Percentiles rank a stretch among this genome's conserved stretches.
phyloP scores from a whole-genome alignment of 2,113 vertebrate species.

The Cochlearius cochlearius region DNA sequence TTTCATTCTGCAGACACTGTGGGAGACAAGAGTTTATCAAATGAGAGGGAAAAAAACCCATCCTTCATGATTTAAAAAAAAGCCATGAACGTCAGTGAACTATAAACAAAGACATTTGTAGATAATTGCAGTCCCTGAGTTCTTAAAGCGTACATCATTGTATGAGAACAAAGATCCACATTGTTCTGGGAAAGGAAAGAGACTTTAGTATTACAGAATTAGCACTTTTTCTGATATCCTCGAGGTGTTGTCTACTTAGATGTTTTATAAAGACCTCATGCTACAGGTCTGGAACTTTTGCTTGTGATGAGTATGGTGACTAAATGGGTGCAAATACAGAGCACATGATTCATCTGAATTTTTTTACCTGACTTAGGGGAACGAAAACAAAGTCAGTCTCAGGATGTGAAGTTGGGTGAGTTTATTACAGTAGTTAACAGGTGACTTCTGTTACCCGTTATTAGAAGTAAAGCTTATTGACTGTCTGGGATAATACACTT shows the following conservation, averaged over 20 bases:
- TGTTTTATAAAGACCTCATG: not conserved
- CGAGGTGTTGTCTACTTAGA: not conserved
- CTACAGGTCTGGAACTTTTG: not conserved
- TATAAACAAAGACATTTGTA: not conserved
- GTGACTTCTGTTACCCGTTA: not conserved
- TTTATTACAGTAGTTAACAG: not conserved
- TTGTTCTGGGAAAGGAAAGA: not conserved
- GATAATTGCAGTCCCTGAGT: not conserved
- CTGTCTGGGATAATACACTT: not conserved
- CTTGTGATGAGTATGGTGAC: not conserved
- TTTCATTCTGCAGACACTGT: not conserved
- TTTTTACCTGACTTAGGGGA: not conserved
- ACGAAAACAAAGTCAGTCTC: not conserved
- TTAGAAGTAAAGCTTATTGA: not conserved
- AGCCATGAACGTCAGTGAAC: not conserved
- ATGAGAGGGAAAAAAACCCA: not conserved
- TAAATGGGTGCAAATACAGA: not conserved
- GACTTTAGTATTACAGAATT: not conserved
- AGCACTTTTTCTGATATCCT: not conserved
- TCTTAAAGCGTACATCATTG: not conserved
- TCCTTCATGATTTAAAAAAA: not conserved
- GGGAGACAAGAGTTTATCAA: not conserved
- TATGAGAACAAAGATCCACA: not conserved
- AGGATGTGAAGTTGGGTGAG: not conserved
- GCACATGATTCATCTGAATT: not conserved